These are phyloP conservation scores for Drosophila maculinotata DNA, from an alignment of 2,888 invertebrate genomes.

Conservation along the genomic window DNA sequence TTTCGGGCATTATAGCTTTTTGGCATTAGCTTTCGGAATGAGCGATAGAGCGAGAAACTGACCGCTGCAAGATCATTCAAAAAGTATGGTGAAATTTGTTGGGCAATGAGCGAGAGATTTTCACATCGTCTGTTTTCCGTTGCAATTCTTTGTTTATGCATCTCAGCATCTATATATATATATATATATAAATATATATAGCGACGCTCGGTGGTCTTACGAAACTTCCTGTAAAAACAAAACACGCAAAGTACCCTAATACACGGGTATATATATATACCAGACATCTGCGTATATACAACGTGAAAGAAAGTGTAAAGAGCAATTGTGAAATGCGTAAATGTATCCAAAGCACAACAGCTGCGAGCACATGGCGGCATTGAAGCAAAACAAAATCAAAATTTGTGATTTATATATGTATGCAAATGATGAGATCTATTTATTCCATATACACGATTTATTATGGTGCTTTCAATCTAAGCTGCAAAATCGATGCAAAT, in stretches of 20 bases:
- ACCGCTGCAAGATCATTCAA: conserved; percentile 32
- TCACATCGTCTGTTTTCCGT: conserved; percentile 37
- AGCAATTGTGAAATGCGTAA: conserved; percentile 47
- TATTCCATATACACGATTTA: background rate
- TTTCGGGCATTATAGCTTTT: conserved; percentile 59
- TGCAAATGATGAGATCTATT: conserved; percentile 8
- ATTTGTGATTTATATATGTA: conserved; percentile 1
- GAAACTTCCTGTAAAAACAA: conserved; percentile 72
- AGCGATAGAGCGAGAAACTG: conserved; percentile 45
- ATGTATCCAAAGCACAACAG: conserved; percentile 45
- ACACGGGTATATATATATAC: background rate
- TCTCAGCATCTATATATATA: conserved; percentile 23
- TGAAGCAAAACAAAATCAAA: conserved; percentile 32
- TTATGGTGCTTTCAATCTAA: background rate
- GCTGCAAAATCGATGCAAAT: background rate
- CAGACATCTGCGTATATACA: conserved; percentile 6
- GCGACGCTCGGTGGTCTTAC: conserved; percentile 62
- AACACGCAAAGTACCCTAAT: conserved; percentile 38
- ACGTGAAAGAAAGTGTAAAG: conserved; percentile 22
- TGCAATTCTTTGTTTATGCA: conserved; percentile 76
- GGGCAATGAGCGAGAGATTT: conserved; percentile 31
- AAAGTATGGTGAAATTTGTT: conserved; percentile 58
- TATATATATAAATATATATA: conserved; percentile 16
- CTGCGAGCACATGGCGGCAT: conserved; percentile 41
- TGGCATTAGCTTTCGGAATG: conserved; percentile 52